Percentiles rank a stretch among this genome's conserved stretches.
phyloP scores from a whole-genome alignment of 2,113 vertebrate species.

The Arizona elegans region DNA sequence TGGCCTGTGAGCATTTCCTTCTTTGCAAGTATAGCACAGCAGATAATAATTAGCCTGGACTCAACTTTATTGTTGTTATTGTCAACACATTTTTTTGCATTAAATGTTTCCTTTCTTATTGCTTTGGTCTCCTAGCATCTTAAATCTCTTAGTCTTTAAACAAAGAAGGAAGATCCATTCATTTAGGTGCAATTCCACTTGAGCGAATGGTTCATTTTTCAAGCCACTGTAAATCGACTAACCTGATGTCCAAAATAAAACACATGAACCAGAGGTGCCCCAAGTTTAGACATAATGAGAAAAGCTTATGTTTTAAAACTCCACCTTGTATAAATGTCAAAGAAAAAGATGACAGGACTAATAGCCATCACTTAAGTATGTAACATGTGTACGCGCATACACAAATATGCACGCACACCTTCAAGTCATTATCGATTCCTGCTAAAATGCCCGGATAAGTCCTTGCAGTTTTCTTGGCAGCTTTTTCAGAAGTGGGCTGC shows the following conservation, averaged over 20 bases:
- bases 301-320: not conserved
- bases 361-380: not conserved
- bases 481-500: not conserved
- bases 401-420: not conserved
- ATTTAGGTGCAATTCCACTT: not conserved
- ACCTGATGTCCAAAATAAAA: not conserved
- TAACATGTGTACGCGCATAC: not conserved
- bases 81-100: not conserved
- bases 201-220: not conserved
- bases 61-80: not conserved
- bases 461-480: not conserved
- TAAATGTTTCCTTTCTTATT: not conserved
- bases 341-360: not conserved
- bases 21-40: not conserved
- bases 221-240: not conserved
- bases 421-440: not conserved
- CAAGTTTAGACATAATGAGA: not conserved
- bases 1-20: not conserved
- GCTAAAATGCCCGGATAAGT: not conserved
- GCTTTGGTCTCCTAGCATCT: not conserved
- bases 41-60: not conserved
- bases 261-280: not conserved
- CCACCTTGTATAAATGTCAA: not conserved
- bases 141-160: not conserved
- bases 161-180: not conserved